Conservation (phyloP, 2,113 vertebrate species). For the Alexandromys fortis region DNA sequence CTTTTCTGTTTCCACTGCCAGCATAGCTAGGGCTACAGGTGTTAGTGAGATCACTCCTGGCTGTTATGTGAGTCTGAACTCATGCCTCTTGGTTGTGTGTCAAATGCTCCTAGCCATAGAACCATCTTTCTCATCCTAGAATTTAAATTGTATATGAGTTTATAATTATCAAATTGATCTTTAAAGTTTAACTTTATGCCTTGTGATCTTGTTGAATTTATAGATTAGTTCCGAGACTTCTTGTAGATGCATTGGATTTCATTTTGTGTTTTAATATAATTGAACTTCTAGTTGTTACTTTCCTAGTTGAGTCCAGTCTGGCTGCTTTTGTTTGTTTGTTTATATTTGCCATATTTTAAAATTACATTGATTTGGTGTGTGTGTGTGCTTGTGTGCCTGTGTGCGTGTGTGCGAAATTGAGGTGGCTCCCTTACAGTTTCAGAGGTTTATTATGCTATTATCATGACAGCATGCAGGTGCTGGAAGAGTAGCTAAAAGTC, state of each 20-base stretch:
- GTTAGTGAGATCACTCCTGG: not conserved
- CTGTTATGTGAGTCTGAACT: not conserved
- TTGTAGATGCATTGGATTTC: not conserved
- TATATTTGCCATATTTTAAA: not conserved
- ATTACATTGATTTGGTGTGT: not conserved
- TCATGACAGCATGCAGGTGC: not conserved
- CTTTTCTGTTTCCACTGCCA: not conserved
- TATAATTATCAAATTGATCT: not conserved
- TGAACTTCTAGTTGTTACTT: not conserved
- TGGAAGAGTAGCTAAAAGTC: not conserved
- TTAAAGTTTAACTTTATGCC: not conserved
- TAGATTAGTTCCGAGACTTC: not conserved
- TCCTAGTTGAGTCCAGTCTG: not conserved
- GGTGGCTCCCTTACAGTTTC: not conserved
- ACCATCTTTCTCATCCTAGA: not conserved
- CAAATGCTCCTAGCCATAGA: not conserved
- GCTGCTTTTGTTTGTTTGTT: not conserved
- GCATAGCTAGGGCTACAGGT: not conserved
- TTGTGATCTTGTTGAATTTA: not conserved
- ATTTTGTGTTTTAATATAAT: not conserved
- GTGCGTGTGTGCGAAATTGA: not conserved
- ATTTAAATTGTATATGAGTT: not conserved
- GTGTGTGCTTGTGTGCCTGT: not conserved
- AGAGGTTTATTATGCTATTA: not conserved
- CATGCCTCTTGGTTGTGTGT: not conserved